Conservation (phyloP, 2,888 invertebrate genomes). For the Amblyteles armatorius region DNA sequence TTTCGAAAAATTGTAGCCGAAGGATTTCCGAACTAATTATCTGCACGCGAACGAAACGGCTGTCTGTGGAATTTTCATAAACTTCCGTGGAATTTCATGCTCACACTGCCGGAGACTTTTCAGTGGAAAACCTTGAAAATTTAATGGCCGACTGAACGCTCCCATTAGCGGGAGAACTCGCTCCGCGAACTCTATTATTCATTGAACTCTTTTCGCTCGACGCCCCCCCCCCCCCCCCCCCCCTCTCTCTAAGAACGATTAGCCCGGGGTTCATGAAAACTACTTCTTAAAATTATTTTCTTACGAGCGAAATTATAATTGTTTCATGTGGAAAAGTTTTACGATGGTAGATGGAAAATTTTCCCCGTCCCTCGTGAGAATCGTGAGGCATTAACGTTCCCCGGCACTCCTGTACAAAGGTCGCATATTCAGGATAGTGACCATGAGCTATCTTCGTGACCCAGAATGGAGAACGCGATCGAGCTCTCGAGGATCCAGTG, state of each 20-base stretch:
- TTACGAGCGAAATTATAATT: conserved; percentile 30
- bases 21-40: neutral
- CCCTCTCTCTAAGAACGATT: conserved; percentile 41
- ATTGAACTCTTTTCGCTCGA: conserved; percentile 44
- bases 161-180: conserved; percentile 55
- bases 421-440: conserved; percentile 56
- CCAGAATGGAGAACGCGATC: conserved; percentile 37
- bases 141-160: conserved; percentile 59
- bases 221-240: conserved; percentile 27
- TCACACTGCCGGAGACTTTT: conserved; percentile 18
- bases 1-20: neutral
- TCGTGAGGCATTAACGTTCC: conserved; percentile 51
- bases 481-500: conserved; percentile 37
- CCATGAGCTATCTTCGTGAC: conserved; percentile 49
- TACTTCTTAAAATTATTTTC: conserved; percentile 62
- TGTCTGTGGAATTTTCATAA: conserved; percentile 12
- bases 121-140: conserved; percentile 55
- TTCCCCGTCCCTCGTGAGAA: conserved; percentile 1
- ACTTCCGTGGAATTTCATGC: conserved; percentile 9
- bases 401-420: conserved; percentile 48
- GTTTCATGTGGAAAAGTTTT: conserved; percentile 20
- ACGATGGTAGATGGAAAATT: neutral
- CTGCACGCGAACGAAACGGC: neutral
- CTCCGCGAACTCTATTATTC: conserved; percentile 59
- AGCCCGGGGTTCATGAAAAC: conserved; percentile 6